Base-by-base conservation (phyloP, 2,888 invertebrate species). In the Trissolcus japonicus region DNA sequence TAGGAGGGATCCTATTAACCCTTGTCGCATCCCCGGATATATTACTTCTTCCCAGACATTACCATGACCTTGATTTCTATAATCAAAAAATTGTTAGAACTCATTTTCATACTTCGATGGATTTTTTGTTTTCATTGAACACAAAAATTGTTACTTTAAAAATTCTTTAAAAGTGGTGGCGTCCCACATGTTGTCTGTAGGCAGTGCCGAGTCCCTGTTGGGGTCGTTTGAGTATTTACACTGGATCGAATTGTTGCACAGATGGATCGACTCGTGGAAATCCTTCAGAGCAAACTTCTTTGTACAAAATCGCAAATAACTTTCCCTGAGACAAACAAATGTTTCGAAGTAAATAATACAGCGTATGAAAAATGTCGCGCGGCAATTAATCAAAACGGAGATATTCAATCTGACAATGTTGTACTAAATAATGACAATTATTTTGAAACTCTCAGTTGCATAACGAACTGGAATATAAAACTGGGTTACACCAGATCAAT, bases 161-260 rank as follows among this genome's bases (percentile, higher is more conserved):
- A 84, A 89, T 62, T 80, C 90, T 86, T 90, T 95, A 93, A 89
- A 98, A 94, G 71, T 95, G 92, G 86, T 95, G 92, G 86, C 94
- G 94, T 96, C 96, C 98, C 98, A 98, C 98, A 98, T 98, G 86
- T 98, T 98, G 86, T 98, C 96, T 65, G 92, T 92, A 0, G 98
- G 98, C 65, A 98, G 89, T 1, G 93, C 91, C 85, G 94, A 92
- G 89, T 95, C 93, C 77, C 95, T 90, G 73, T 94, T 92, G 1
- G 91, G 91, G 69, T 88, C 91, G 83, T 95, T 95, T 80, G 93
- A 92, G 85, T 97, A 98, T 88, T 95, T 95, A 83, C 95, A 94
- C 88, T 98, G 98, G 29, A 98, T 94, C 4, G 98, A 96, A 89
- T 98, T 95, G 90, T 98, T 98, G 46, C 97, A 97, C 55, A 98